Conservation (phyloP, 2,113 vertebrate genomes). For the Prochilodus magdalenae region DNA sequence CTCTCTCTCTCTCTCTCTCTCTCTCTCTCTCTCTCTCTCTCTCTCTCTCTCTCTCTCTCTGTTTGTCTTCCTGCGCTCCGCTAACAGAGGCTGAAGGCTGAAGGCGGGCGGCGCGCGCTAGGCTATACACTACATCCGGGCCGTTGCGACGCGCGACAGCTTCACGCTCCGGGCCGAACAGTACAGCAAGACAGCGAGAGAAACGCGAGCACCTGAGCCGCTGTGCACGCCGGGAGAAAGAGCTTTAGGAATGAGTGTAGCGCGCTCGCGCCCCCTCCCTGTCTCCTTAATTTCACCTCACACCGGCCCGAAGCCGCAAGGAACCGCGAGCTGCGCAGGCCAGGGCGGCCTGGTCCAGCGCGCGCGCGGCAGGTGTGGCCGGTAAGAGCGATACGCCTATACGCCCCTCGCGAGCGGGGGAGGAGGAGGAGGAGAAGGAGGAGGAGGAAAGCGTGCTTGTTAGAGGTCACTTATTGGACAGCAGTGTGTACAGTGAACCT, state of each 20-base stretch:
- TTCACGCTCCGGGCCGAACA: background rate
- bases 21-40: background rate
- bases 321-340: background rate
- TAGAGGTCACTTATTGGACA: background rate
- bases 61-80: background rate
- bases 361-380: slow-evolving; percentile 21
- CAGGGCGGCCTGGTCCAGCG: background rate
- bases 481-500: background rate
- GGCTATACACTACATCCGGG: slow-evolving; percentile 61
- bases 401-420: background rate
- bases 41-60: background rate
- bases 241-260: background rate
- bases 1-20: background rate
- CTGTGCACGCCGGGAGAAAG: slow-evolving; percentile 25
- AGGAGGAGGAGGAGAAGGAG: background rate
- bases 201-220: slow-evolving; percentile 52
- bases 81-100: background rate
- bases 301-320: background rate
- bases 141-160: slow-evolving; percentile 51
- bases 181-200: background rate
- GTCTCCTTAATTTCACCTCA: background rate
- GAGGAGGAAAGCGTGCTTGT: background rate
- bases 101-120: background rate
- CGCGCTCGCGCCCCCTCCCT: background rate
- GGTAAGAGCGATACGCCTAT: background rate